Percentiles rank a stretch among this genome's conserved stretches.
Evolutionary conservation across 2,888 invertebrate species (phyloP).

Genomic region (Oxyscelio sp.): DNA sequence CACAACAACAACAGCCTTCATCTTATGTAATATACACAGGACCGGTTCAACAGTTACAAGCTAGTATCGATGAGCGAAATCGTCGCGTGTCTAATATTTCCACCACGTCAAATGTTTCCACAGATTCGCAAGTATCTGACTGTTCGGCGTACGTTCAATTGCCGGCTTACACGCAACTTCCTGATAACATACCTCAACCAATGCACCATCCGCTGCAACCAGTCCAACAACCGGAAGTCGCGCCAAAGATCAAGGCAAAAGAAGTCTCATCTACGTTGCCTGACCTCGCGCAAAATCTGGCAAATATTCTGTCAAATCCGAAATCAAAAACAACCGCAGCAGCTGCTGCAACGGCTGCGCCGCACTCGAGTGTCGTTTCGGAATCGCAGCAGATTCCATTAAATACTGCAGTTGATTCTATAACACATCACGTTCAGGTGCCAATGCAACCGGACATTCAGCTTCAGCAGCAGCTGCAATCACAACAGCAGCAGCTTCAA

Average conservation of each 20-base stretch:
- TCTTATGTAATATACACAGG: conserved; percentile 59
- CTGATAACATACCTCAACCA: neutral
- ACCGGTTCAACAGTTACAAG: conserved; percentile 82
- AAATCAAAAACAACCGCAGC: conserved; percentile 82
- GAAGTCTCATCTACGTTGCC: conserved; percentile 87
- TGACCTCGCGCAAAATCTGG: conserved; percentile 87
- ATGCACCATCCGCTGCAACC: conserved; percentile 46
- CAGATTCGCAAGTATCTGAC: conserved; percentile 84
- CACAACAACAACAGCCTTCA: conserved; percentile 35
- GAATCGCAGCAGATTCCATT: neutral
- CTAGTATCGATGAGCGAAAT: conserved; percentile 84
- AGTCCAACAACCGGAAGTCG: conserved; percentile 56
- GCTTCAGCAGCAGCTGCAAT: conserved; percentile 64
- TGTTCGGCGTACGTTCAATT: conserved; percentile 42
- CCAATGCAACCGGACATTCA: conserved; percentile 9
- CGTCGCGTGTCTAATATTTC: conserved; percentile 86
- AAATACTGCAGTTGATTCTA: too few species aligned
- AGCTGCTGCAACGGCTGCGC: neutral
- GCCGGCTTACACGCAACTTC: conserved; percentile 1
- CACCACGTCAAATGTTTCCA: conserved; percentile 82
- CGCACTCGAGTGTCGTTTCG: neutral
- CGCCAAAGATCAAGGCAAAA: conserved; percentile 84
- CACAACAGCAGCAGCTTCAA: conserved; percentile 52
- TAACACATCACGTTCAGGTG: conserved; percentile 2
- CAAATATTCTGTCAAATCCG: conserved; percentile 87